Conservation (phyloP, 2,888 invertebrate genomes). For the Chalcosyrphus nemorum region DNA sequence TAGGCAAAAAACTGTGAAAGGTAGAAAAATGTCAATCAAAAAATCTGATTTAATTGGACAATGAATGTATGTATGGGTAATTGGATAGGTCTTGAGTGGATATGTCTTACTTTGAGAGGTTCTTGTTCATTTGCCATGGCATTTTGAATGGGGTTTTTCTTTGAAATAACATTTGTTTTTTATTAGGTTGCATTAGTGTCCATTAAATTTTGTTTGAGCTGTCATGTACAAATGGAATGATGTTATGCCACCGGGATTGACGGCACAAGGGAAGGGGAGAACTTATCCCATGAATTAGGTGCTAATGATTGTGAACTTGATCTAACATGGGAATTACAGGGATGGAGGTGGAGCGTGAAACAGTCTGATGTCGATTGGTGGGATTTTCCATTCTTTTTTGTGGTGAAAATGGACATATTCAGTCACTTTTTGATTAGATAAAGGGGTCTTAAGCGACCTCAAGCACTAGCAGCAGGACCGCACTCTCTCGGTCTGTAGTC, state of each 20-base stretch:
- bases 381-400: too few relatives aligned
- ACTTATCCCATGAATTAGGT: not conserved
- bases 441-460: too few relatives aligned
- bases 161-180: slow-evolving; percentile 2
- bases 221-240: slow-evolving; percentile 18
- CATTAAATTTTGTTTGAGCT: slow-evolving; percentile 39
- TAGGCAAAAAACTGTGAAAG: slow-evolving; percentile 54
- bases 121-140: slow-evolving; percentile 26
- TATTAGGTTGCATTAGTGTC: slow-evolving; percentile 35
- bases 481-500: too few relatives aligned
- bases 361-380: too few relatives aligned
- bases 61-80: slow-evolving; percentile 61
- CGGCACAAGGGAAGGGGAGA: not conserved
- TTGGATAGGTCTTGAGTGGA: slow-evolving; percentile 44
- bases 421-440: too few relatives aligned
- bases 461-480: too few relatives aligned
- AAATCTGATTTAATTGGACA: slow-evolving; percentile 70
- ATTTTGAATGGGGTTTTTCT: slow-evolving; percentile 43
- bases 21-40: slow-evolving; percentile 69
- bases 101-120: slow-evolving; percentile 11
- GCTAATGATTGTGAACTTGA: slow-evolving; percentile 6
- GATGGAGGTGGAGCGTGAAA: too few relatives aligned
- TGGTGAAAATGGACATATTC: too few relatives aligned
- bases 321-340: not conserved
- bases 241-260: slow-evolving; percentile 1